These are phyloP conservation scores for Sclerodermus sp. DNA, from an alignment of 2,888 invertebrate species.

Conservation along the genomic window DNA sequence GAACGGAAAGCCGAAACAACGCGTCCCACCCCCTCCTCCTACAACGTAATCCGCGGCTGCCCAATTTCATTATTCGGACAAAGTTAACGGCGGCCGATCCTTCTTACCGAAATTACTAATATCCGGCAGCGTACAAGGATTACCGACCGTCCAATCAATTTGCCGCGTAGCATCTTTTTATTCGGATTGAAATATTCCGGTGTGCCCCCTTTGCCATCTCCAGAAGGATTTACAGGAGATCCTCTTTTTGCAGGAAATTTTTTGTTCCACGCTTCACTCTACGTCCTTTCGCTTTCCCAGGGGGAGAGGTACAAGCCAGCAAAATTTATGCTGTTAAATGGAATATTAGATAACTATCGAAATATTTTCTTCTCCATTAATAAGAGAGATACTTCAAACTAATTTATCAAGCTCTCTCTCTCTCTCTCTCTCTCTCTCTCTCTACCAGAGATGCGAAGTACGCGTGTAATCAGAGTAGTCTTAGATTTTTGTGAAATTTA, in stretches of 20 bases:
- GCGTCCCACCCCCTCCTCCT: conserved; percentile 4
- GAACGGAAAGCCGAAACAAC: no score
- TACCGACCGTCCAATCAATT: conserved; percentile 36
- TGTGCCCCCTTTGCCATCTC: conserved; percentile 1
- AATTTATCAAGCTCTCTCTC: conserved; percentile 8
- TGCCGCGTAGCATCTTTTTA: conserved; percentile 24
- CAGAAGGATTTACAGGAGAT: conserved; percentile 7
- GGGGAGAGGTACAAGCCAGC: no score
- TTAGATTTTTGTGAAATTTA: no score
- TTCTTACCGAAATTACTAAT: conserved; percentile 45
- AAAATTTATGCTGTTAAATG: no score
- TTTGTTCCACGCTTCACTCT: conserved; percentile 11
- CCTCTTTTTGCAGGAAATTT: conserved; percentile 7
- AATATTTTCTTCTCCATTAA: no score
- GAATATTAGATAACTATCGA: no score
- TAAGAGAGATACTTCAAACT: no score
- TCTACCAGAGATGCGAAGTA: no score
- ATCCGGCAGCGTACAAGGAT: conserved; percentile 43
- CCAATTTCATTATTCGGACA: conserved; percentile 28
- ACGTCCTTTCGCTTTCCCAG: conserved; percentile 9
- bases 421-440: no score
- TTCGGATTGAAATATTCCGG: conserved; percentile 19
- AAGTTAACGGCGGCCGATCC: conserved; percentile 19
- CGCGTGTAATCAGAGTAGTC: no score
- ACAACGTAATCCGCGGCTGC: neutral